A percentile compares a stretch with the other conserved stretches of the same genome.
Conservation (phyloP, 2,797 vertebrate genomes). For the Rhinichthys osculus region DNA sequence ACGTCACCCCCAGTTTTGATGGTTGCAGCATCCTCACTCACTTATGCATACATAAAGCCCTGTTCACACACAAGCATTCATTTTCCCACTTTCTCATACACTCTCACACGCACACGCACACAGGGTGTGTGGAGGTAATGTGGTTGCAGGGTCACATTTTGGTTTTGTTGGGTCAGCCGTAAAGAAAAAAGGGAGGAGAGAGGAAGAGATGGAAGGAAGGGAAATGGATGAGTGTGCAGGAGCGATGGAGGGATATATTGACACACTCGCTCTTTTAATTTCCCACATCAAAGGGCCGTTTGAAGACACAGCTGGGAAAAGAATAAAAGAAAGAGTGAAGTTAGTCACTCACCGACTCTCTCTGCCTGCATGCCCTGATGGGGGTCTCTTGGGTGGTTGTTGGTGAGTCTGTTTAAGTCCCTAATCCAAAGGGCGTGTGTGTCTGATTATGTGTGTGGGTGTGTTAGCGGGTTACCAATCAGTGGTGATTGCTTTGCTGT, state of each 20-base stretch:
- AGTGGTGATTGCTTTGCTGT: constrained; percentile 29
- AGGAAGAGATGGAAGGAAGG: constrained; percentile 60
- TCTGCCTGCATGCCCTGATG: constrained; percentile 74
- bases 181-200: constrained; percentile 70
- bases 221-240: constrained; percentile 79
- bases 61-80: constrained; percentile 50
- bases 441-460: constrained; percentile 36
- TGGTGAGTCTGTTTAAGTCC: constrained; percentile 64
- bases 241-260: constrained; percentile 78
- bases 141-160: constrained; percentile 67
- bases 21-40: constrained; percentile 57
- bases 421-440: constrained; percentile 54
- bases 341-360: constrained; percentile 85
- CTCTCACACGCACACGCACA: constrained; percentile 22
- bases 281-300: constrained; percentile 85
- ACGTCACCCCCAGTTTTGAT: background rate
- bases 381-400: constrained; percentile 82
- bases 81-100: constrained; percentile 52
- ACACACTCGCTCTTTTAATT: constrained; percentile 85
- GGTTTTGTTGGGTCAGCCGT: constrained; percentile 73
- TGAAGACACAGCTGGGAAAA: constrained; percentile 87
- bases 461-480: constrained; percentile 38
- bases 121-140: constrained; percentile 52
- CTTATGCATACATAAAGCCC: constrained; percentile 55
- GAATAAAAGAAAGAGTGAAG: constrained; percentile 87